phyloP scores from a whole-genome alignment of 2,888 invertebrate genomes.

The Nephrotoma guestfalica region DNA sequence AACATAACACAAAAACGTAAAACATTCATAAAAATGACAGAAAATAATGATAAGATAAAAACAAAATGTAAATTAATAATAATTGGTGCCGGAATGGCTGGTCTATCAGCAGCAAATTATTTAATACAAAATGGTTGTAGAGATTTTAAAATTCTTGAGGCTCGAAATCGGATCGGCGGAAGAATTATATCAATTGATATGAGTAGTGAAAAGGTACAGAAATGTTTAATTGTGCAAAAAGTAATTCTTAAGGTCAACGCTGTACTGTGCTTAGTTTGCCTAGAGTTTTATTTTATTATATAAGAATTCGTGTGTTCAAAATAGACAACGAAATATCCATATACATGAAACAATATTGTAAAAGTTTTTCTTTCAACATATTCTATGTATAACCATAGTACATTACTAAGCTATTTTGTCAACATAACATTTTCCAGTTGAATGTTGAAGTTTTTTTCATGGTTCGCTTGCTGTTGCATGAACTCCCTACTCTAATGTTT shows the following conservation, averaged over 20 bases:
- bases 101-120: conserved; percentile 71
- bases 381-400: no score
- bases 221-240: neutral
- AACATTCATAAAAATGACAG: neutral
- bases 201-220: conserved; percentile 37
- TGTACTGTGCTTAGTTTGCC: neutral
- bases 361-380: neutral
- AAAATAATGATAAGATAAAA: neutral
- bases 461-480: neutral
- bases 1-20: neutral
- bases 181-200: conserved; percentile 63
- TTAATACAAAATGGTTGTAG: conserved; percentile 62
- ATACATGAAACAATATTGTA: neutral
- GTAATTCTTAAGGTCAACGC: neutral
- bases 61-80: conserved; percentile 36
- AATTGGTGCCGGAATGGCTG: conserved; percentile 69
- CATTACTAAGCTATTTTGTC: neutral
- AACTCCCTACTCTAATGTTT: neutral
- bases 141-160: conserved; percentile 69
- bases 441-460: neutral
- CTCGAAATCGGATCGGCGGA: conserved; percentile 66
- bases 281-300: neutral
- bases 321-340: neutral
- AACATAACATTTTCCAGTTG: neutral
- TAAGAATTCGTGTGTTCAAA: conserved; percentile 6